Conservation (phyloP, 1,140 invertebrate species). For the Cydia amplana region DNA sequence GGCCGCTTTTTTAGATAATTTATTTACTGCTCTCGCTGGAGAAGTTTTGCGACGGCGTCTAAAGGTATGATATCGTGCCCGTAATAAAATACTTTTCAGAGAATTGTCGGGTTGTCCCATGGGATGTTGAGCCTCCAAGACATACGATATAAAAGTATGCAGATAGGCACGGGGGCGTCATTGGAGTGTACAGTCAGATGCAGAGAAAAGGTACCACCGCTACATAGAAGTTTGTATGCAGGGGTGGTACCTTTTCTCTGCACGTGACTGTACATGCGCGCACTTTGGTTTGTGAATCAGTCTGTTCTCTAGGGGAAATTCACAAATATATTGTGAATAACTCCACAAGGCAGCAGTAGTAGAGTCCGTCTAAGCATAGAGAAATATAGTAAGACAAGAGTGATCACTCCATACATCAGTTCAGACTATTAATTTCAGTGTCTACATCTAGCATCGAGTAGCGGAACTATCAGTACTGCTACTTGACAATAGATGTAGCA, state of each 20-base stretch:
- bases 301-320: neutral
- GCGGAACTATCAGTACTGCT: too few species aligned
- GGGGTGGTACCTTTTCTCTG: too few species aligned
- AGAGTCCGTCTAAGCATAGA: too few species aligned
- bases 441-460: too few species aligned
- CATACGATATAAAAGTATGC: slow-evolving; percentile 1
- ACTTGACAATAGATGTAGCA: too few species aligned
- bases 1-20: slow-evolving; percentile 20
- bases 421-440: too few species aligned
- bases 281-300: neutral
- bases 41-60: neutral
- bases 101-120: slow-evolving; percentile 12
- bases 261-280: neutral
- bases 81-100: slow-evolving; percentile 23
- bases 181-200: too few species aligned
- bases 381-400: too few species aligned
- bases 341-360: too few species aligned
- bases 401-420: too few species aligned
- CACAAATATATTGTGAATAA: neutral
- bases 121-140: neutral
- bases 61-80: slow-evolving; percentile 22
- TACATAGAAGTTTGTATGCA: too few species aligned
- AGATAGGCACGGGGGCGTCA: neutral
- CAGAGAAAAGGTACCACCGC: too few species aligned
- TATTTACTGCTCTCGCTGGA: slow-evolving; percentile 8